Evolutionary conservation across 2,797 vertebrate genomes (phyloP).

Genomic region (Leuciscus waleckii): DNA sequence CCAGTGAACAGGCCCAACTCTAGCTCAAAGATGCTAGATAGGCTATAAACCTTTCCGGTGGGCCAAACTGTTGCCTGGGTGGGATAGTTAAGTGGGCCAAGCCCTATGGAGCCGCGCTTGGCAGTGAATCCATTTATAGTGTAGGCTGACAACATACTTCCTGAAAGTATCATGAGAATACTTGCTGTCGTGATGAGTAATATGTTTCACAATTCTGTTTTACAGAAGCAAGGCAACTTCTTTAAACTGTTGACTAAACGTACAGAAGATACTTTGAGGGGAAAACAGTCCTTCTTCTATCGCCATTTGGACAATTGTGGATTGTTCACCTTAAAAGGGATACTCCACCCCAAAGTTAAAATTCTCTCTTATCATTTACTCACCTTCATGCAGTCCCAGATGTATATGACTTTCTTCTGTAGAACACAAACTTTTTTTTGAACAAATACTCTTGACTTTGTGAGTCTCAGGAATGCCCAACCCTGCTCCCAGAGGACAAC

Average conservation of each 20-base stretch:
- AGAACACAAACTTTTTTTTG: not conserved
- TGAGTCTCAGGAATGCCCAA: not conserved
- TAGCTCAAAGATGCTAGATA: not conserved
- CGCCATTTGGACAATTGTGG: not conserved
- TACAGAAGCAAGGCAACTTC: conserved; percentile 27
- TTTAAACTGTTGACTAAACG: not conserved
- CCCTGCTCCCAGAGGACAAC: no score
- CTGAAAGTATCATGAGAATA: not conserved
- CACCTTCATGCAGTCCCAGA: not conserved
- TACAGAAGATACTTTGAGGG: not conserved
- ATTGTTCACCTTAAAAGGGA: not conserved
- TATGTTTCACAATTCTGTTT: conserved; percentile 25
- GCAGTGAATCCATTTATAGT: not conserved
- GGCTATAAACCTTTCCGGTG: not conserved
- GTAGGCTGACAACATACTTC: not conserved
- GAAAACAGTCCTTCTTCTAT: not conserved
- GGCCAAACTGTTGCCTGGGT: not conserved
- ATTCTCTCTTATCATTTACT: not conserved
- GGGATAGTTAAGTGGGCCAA: not conserved
- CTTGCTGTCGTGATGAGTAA: not conserved
- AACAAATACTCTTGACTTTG: not conserved
- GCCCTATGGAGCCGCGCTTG: not conserved
- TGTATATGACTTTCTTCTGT: not conserved
- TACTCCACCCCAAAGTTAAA: not conserved
- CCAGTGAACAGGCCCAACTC: not conserved